Conservation (phyloP, 2,888 invertebrate genomes). For the Chaitophorus viminalis region DNA sequence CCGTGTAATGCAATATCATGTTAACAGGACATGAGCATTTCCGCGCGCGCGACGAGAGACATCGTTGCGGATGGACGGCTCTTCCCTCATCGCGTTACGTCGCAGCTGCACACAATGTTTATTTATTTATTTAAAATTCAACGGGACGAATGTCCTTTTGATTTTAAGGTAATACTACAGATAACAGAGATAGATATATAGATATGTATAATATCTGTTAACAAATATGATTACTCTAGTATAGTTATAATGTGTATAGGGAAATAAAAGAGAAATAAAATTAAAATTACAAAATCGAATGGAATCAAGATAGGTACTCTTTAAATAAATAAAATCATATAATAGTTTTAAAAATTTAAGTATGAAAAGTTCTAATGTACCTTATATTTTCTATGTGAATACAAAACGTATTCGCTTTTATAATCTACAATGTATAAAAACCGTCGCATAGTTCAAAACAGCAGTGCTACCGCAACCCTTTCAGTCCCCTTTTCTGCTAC, state of each 20-base stretch:
- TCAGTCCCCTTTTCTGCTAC: too few relatives aligned
- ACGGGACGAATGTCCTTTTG: too few relatives aligned
- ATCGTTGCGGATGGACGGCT: background rate
- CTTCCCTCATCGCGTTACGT: background rate
- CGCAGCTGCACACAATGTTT: background rate
- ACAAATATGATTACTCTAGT: background rate
- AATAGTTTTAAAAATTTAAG: too few relatives aligned
- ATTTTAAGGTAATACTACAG: background rate
- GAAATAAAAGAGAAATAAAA: background rate
- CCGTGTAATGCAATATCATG: background rate
- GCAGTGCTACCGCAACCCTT: too few relatives aligned
- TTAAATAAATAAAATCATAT: background rate
- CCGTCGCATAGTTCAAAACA: background rate
- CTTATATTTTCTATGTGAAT: too few relatives aligned
- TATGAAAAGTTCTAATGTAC: background rate
- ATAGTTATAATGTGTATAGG: background rate
- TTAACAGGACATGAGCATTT: background rate
- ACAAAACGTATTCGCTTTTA: background rate
- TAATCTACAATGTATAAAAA: background rate
- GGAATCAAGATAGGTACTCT: background rate
- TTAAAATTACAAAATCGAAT: background rate
- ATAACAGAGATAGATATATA: too few relatives aligned
- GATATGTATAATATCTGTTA: too few relatives aligned
- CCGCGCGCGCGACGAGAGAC: background rate
- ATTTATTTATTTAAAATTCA: too few relatives aligned